Evolutionary conservation across 2,113 vertebrate genomes (phyloP).

Genomic region (Dromaius novaehollandiae): DNA sequence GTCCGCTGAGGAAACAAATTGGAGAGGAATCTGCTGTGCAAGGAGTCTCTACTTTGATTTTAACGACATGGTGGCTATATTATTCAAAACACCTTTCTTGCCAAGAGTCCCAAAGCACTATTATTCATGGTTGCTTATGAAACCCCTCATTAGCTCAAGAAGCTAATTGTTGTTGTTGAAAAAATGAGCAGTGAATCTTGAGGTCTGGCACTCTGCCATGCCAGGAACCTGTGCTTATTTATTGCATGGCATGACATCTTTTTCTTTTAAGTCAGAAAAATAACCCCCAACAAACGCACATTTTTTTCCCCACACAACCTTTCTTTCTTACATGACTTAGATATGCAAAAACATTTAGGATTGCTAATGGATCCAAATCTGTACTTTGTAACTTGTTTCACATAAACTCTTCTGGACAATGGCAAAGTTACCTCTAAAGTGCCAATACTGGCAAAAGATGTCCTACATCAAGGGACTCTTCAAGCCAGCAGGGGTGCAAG

Average conservation of each 20-base stretch:
- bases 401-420: not conserved
- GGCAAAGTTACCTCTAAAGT: not conserved
- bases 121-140: conserved; percentile 42
- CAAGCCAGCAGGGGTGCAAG: not conserved
- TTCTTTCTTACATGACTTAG: accelerated
- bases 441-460: accelerated
- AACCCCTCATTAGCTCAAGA: conserved; percentile 50
- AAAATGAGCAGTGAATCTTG: not conserved
- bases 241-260: accelerated
- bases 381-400: not conserved
- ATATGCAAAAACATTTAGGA: accelerated
- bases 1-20: accelerated
- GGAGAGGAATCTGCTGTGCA: not conserved
- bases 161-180: conserved; percentile 40
- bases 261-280: not conserved
- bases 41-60: accelerated
- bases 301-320: accelerated
- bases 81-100: not conserved
- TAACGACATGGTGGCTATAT: accelerated
- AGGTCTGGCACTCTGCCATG: conserved; percentile 34
- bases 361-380: accelerated
- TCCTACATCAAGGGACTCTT: not conserved
- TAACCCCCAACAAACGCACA: not conserved
- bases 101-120: conserved; percentile 6
- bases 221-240: not conserved